Evolutionary conservation across 2,888 invertebrate species (phyloP).

Genomic region (Orgyia antiqua): DNA sequence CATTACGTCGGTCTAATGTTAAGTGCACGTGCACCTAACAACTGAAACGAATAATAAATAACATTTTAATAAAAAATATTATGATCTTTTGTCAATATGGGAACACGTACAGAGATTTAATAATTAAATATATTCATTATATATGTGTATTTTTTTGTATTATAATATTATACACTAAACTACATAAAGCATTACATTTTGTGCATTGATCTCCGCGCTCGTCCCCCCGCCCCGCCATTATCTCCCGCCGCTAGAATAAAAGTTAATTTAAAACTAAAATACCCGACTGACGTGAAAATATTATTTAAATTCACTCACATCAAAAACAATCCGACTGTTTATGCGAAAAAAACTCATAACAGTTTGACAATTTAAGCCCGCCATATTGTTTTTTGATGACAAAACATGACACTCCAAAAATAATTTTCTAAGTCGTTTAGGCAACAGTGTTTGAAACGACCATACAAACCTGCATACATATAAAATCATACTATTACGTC

Average conservation of each 20-base stretch:
- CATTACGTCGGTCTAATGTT: slow-evolving; percentile 14
- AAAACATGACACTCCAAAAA: too few species aligned
- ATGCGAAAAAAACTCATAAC: too few species aligned
- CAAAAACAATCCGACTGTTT: too few species aligned
- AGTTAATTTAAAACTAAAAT: too few species aligned
- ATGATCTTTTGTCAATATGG: slow-evolving; percentile 36
- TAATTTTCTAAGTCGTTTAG: too few species aligned
- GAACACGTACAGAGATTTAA: slow-evolving; percentile 55
- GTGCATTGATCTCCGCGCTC: slow-evolving; percentile 44
- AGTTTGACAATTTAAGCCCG: too few species aligned
- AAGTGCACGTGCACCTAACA: slow-evolving; percentile 18
- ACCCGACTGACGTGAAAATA: slow-evolving; percentile 9
- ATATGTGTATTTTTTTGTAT: slow-evolving; percentile 27
- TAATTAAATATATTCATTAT: slow-evolving; percentile 35
- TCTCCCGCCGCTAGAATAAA: too few species aligned
- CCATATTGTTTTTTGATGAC: too few species aligned
- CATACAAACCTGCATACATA: too few species aligned
- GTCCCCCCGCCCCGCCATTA: slow-evolving; percentile 8
- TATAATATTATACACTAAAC: slow-evolving; percentile 51
- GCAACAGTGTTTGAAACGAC: too few species aligned
- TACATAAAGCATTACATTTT: slow-evolving; percentile 69
- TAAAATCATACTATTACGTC: too few species aligned
- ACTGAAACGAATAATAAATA: slow-evolving; percentile 25
- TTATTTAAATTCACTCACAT: too few species aligned
- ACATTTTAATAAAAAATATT: slow-evolving; percentile 29